These are phyloP conservation scores for Gortyna flavago DNA, from an alignment of 2,888 invertebrate species.

Conservation along the genomic window DNA sequence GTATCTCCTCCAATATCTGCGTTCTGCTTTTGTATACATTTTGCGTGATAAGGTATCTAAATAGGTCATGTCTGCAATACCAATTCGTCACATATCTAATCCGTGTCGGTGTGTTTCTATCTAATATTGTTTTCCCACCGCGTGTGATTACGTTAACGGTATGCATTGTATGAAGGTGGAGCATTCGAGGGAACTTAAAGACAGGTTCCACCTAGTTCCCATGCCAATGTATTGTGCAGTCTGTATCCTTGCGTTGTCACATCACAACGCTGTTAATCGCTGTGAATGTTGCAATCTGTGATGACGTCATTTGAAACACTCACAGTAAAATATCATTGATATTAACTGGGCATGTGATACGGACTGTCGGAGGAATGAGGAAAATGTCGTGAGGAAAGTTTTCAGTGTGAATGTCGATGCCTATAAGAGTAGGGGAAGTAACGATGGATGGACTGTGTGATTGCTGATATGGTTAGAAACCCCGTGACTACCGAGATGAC, in stretches of 20 bases:
- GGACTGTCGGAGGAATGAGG: no score
- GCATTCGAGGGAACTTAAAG: neutral
- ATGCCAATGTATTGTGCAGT: conserved; percentile 35
- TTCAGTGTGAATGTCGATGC: no score
- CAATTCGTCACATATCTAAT: conserved; percentile 45
- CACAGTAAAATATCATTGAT: conserved; percentile 9
- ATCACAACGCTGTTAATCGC: neutral
- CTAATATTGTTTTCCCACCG: conserved; percentile 10
- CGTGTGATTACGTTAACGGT: neutral
- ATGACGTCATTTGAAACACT: conserved; percentile 6
- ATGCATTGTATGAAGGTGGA: conserved; percentile 20
- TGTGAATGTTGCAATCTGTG: neutral
- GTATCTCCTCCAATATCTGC: conserved; percentile 19
- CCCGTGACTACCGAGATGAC: neutral
- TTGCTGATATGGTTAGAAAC: neutral
- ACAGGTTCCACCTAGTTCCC: conserved; percentile 39
- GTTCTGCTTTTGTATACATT: conserved; percentile 26
- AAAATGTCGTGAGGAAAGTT: no score
- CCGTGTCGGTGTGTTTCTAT: conserved; percentile 14
- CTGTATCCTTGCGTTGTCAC: conserved; percentile 25
- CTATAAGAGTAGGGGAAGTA: neutral
- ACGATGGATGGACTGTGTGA: neutral
- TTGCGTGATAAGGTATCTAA: conserved; percentile 50
- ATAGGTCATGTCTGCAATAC: conserved; percentile 57
- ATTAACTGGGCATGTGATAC: neutral